These are phyloP conservation scores for Clarias platycephalus DNA, from an alignment of 2,797 vertebrate species.

Conservation along the genomic window DNA sequence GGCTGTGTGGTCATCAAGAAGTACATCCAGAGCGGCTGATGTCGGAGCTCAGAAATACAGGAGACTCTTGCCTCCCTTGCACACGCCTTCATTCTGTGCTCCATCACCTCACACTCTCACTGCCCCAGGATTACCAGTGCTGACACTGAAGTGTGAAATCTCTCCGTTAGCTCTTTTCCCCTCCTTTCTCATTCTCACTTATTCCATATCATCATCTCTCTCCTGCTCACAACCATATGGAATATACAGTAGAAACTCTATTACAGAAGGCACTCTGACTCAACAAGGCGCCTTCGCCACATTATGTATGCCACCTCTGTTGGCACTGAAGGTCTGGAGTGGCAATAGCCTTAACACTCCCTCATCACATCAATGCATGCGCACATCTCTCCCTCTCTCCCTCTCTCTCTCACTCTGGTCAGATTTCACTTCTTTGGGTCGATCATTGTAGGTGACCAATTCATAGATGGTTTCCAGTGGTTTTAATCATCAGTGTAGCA, in stretches of 20 bases:
- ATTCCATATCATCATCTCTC: not conserved
- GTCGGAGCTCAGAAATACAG: not conserved
- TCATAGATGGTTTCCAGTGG: not conserved
- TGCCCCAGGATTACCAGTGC: conserved; percentile 46
- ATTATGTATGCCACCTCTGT: conserved; percentile 46
- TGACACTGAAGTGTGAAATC: conserved; percentile 47
- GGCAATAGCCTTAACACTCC: conserved; percentile 53
- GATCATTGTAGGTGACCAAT: conserved; percentile 9
- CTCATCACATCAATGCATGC: conserved; percentile 33
- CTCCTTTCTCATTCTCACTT: conserved; percentile 4
- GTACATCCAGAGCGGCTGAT: conserved; percentile 97
- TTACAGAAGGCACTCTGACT: conserved; percentile 47
- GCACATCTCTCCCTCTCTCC: conserved; percentile 7
- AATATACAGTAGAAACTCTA: conserved; percentile 50
- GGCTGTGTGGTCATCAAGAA: conserved; percentile 99
- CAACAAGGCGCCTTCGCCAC: conserved; percentile 45
- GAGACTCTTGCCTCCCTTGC: not conserved
- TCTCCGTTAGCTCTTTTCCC: not conserved
- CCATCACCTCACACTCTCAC: not conserved
- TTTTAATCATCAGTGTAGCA: conserved; percentile 35
- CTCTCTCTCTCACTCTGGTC: conserved; percentile 5
- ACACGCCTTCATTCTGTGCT: conserved; percentile 11
- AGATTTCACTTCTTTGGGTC: conserved; percentile 31
- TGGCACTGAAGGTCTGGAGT: conserved; percentile 46
- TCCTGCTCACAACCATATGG: conserved; percentile 34